Base-by-base conservation (phyloP, 2,113 vertebrate species). In the Collichthys lucidus region DNA sequence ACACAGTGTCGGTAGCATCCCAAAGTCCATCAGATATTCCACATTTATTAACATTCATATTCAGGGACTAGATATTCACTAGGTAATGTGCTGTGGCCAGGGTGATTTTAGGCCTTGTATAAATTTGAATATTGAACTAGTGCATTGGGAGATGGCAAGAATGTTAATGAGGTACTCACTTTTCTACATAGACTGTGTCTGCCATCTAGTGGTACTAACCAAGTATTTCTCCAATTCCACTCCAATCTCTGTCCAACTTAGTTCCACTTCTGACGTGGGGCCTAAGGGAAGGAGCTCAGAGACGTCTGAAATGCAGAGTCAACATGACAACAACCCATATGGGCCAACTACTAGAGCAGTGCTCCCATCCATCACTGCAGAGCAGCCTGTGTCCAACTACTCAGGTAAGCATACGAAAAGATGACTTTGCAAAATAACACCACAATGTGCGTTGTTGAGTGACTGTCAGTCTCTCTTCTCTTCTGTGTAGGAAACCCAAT, bases 181-280 rank as follows among this genome's bases (percentile, higher is more conserved):
- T 72, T 49, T 55, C 19, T 17, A 64, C 19, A 9, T 76, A 63
- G 78, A 66, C 29, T 72, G 19, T 65, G 55, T 64, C 75, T 92
- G 85, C 91, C 92, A 85, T 87, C 92, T 92, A 85, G 88, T 91
- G 92, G 75, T 26, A 1, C 17, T 40, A 22, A 16, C 8, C 4
- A 20, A n/a, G 31, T 65, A 35, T 62, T 84, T 63, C 75, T 83
- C 7, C 14, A 26, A n/a, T 24, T 50, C 83, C 40, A 17, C 35
- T 79, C 3, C 46, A 0, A 55, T 91, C 74, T 81, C 75, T 71
- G 26, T 84, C 56, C 78, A 68, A 61, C 53, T 73, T 91, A 99
- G 98, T 91, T 99, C 97, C 79, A 97, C 97, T 5, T 98, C 98
- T 50, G 97, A 99, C 92, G 95, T 98, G 69, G 96, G 96, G 86